phyloP scores from a whole-genome alignment of 64 coral and sea anemone genomes.

The Dendronephthya gigantea region DNA sequence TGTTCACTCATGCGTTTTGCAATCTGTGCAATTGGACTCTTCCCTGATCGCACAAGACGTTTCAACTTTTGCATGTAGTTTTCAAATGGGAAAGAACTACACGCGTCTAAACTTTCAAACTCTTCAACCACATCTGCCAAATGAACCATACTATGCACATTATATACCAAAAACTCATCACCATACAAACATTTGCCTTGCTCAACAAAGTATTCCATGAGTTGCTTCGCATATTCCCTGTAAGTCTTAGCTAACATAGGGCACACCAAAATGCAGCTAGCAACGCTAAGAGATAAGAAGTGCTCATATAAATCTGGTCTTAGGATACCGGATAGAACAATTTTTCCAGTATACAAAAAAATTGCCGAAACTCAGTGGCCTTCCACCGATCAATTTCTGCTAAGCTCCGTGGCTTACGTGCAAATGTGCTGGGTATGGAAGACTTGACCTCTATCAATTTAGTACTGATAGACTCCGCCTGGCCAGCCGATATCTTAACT shows the following conservation, averaged over 20 bases:
- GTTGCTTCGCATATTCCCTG: neutral
- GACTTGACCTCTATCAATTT: neutral
- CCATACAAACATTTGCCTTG: neutral
- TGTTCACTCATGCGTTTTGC: neutral
- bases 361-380: slow-evolving; percentile 10
- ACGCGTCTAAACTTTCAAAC: neutral
- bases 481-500: neutral
- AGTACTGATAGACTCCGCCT: neutral
- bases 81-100: slow-evolving; percentile 10
- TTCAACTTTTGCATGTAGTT: neutral
- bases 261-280: neutral
- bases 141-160: neutral
- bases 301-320: neutral
- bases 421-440: neutral
- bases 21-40: neutral
- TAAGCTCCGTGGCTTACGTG: neutral
- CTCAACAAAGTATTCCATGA: slow-evolving; percentile 9
- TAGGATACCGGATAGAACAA: neutral
- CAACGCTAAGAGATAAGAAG: neutral
- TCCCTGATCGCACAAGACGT: neutral
- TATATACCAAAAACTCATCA: slow-evolving; percentile 7
- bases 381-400: neutral
- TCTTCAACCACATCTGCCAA: neutral
- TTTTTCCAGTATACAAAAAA: slow-evolving; percentile 6
- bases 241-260: neutral